phyloP scores from a whole-genome alignment of 2,113 vertebrate genomes.

The Anthoscopus minutus region DNA sequence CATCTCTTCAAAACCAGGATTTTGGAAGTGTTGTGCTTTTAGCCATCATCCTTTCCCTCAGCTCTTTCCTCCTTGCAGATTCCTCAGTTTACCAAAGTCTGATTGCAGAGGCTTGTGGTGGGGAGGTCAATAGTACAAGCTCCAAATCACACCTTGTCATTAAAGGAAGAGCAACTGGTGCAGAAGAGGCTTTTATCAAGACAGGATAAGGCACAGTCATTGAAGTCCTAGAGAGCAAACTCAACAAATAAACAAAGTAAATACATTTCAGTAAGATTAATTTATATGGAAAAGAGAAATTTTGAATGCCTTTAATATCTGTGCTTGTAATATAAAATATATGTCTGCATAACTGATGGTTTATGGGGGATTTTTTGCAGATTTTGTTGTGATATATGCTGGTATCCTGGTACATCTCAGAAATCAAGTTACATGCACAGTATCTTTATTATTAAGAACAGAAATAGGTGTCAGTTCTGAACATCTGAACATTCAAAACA shows the following conservation, averaged over 20 bases:
- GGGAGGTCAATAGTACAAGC: neutral
- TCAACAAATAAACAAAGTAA: neutral
- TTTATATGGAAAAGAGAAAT: neutral
- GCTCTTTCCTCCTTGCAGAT: neutral
- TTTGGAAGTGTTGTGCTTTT: neutral
- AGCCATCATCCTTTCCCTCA: neutral
- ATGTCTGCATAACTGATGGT: neutral
- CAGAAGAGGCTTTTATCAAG: neutral
- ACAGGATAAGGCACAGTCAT: neutral
- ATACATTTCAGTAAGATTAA: neutral
- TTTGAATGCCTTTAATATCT: neutral
- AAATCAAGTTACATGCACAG: slow-evolving; percentile 27
- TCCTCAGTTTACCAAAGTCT: neutral
- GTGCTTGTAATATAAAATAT: neutral
- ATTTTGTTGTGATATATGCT: neutral
- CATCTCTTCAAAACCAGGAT: neutral
- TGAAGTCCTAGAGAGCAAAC: neutral
- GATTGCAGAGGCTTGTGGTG: neutral
- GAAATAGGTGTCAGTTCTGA: neutral
- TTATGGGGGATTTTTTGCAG: neutral
- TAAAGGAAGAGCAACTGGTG: neutral
- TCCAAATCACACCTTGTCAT: neutral
- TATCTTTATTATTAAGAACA: slow-evolving; percentile 10
- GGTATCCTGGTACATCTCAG: neutral
- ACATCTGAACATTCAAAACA: no score